A percentile compares a stretch with the other conserved stretches of the same genome.
phyloP scores from a whole-genome alignment of 2,113 vertebrate genomes.

The Varanus komodoensis region DNA sequence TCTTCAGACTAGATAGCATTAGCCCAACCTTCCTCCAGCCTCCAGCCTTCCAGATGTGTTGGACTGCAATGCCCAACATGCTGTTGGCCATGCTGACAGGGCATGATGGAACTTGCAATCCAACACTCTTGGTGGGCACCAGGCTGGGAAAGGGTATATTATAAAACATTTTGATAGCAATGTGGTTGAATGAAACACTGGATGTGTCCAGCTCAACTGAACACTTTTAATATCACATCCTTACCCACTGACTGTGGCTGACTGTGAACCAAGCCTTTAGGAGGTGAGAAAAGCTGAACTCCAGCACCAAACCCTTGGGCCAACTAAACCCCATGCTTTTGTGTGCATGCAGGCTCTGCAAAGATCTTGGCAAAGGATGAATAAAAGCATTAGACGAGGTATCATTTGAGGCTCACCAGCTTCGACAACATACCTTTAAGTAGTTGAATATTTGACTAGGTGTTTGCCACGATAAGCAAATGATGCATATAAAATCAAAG shows the following conservation, averaged over 20 bases:
- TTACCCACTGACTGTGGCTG: not conserved
- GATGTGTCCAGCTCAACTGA: not conserved
- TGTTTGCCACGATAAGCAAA: constrained; percentile 46
- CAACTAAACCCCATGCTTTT: not conserved
- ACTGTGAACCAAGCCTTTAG: constrained; percentile 22
- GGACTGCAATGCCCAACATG: too few species aligned
- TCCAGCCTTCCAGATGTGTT: too few species aligned
- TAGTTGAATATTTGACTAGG: constrained; percentile 32
- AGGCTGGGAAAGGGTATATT: not conserved
- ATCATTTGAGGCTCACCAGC: constrained; percentile 14
- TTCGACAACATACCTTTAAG: constrained; percentile 20
- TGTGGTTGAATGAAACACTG: not conserved
- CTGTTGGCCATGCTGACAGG: not conserved
- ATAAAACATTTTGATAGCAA: not conserved
- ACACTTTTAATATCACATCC: constrained; percentile 2
- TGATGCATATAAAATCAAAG: constrained; percentile 48
- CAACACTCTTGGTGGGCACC: too few species aligned
- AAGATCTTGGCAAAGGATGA: constrained; percentile 45
- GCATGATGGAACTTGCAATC: too few species aligned
- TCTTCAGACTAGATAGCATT: not conserved
- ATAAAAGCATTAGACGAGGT: constrained; percentile 16
- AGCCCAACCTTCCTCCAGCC: not conserved
- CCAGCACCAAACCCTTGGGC: constrained; percentile 1
- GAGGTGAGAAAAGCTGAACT: constrained; percentile 6
- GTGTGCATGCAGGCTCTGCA: not conserved